Conservation (phyloP, 2,797 vertebrate species). For the Crocidura indochinensis region DNA sequence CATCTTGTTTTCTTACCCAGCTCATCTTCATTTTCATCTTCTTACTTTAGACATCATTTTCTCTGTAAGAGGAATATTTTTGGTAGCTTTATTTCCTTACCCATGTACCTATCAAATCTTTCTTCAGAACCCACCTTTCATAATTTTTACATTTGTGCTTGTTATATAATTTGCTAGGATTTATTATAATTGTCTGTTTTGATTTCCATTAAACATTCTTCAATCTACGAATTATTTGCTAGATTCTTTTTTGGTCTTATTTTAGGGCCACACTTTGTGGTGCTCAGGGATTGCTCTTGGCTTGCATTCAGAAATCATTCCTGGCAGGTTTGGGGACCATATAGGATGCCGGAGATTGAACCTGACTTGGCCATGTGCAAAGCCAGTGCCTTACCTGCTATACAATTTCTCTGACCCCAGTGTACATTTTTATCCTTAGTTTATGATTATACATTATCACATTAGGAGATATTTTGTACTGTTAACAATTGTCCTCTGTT, state of each 20-base stretch:
- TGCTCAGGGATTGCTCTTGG: no score
- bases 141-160: slow-evolving; percentile 38
- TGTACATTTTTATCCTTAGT: slow-evolving; percentile 12
- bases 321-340: no score
- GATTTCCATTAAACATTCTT: neutral
- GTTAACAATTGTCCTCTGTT: slow-evolving; percentile 19
- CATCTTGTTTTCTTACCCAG: slow-evolving; percentile 5
- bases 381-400: no score
- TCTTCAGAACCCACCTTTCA: neutral
- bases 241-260: no score
- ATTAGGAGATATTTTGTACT: slow-evolving; percentile 51
- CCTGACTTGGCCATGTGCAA: no score
- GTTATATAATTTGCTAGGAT: slow-evolving; percentile 38
- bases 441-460: slow-evolving; percentile 52
- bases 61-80: neutral
- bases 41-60: slow-evolving; percentile 34
- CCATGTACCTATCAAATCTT: neutral
- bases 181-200: slow-evolving; percentile 41
- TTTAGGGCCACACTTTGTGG: no score
- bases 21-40: slow-evolving; percentile 30
- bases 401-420: no score
- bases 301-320: no score
- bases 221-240: no score
- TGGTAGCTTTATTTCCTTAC: neutral
- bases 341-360: no score